Percentiles rank a stretch among this genome's conserved stretches.
phyloP scores from a whole-genome alignment of 2,888 invertebrate genomes.

The Rapana venosa region DNA sequence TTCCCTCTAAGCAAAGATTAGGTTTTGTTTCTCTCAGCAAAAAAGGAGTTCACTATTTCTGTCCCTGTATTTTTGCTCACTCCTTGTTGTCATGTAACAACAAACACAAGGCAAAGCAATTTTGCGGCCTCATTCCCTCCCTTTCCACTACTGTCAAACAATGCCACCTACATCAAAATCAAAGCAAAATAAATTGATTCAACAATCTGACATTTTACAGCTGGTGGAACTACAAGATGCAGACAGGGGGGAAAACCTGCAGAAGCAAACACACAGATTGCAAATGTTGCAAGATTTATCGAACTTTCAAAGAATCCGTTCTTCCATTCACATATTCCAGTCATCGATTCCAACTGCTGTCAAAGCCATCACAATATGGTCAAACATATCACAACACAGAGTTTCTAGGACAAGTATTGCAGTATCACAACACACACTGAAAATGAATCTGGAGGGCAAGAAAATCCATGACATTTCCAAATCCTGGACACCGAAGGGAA shows the following conservation, averaged over 20 bases:
- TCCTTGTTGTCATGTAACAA: no score
- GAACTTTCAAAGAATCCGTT: neutral
- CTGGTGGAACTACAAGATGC: no score
- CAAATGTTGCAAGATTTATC: neutral
- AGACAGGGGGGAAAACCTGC: neutral
- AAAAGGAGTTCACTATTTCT: no score
- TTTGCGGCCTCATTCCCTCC: no score
- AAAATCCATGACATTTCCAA: neutral
- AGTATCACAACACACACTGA: constrained; percentile 20
- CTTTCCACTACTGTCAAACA: no score
- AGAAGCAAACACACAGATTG: neutral
- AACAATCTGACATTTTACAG: neutral
- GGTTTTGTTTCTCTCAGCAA: no score
- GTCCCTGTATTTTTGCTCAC: no score
- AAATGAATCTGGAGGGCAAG: neutral
- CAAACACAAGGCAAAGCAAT: no score
- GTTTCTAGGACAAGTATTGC: neutral
- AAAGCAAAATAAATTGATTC: neutral
- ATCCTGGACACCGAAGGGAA: neutral
- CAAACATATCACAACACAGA: neutral
- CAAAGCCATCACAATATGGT: constrained; percentile 7
- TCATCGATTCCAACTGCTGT: neutral
- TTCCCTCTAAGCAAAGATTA: no score
- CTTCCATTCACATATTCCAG: neutral
- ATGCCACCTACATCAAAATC: neutral